A percentile compares a stretch with the other conserved stretches of the same genome.
phyloP scores from a whole-genome alignment of 2,888 invertebrate species.

The Patella depressa region DNA sequence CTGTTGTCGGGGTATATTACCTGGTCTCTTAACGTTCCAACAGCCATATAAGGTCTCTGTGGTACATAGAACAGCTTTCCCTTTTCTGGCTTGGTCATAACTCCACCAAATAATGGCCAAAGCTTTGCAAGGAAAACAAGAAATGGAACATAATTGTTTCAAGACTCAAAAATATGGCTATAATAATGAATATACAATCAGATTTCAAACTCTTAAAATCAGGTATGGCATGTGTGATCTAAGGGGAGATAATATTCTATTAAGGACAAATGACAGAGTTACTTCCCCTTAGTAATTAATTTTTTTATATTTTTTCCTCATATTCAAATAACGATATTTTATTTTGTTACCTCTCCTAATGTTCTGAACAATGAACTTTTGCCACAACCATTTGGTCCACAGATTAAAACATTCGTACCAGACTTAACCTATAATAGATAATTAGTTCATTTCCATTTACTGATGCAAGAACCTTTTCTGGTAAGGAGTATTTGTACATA shows the following conservation, averaged over 20 bases:
- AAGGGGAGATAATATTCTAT: too few relatives aligned
- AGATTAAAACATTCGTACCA: conserved; percentile 96
- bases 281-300: neutral
- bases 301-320: neutral
- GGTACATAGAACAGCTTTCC: conserved; percentile 98
- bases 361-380: conserved; percentile 97
- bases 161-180: neutral
- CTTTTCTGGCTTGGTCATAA: conserved; percentile 92
- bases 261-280: too few relatives aligned
- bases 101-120: conserved; percentile 97
- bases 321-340: neutral
- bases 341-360: conserved; percentile 82
- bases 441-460: too few relatives aligned
- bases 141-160: neutral
- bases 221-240: neutral
- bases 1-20: conserved; percentile 94
- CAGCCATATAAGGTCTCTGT: conserved; percentile 96
- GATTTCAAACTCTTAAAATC: neutral
- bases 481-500: too few relatives aligned
- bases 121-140: conserved; percentile 73
- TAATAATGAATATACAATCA: neutral
- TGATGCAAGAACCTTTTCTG: too few relatives aligned
- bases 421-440: conserved; percentile 78
- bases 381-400: conserved; percentile 98
- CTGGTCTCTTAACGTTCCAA: conserved; percentile 94